Conservation (phyloP, 2,888 invertebrate genomes). For the Heliconius aoede region DNA sequence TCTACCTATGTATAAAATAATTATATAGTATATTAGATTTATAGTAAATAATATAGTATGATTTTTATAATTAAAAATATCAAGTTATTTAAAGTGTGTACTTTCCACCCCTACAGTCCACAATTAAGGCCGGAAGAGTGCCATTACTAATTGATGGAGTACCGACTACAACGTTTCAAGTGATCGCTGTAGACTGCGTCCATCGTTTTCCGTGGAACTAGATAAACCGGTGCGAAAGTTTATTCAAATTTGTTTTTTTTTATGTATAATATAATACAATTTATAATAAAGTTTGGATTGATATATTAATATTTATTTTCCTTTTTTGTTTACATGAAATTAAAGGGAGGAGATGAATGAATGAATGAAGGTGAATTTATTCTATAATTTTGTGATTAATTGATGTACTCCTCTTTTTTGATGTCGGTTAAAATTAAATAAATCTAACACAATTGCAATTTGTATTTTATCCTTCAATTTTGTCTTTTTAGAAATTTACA, state of each 20-base stretch:
- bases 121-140: slow-evolving; percentile 39
- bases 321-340: no score
- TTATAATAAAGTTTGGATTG: no score
- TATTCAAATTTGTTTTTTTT: background rate
- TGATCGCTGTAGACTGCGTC: slow-evolving; percentile 23
- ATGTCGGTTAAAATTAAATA: no score
- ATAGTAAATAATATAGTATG: background rate
- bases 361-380: no score
- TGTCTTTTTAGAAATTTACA: background rate
- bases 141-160: slow-evolving; percentile 41
- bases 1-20: background rate
- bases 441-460: background rate
- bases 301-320: no score
- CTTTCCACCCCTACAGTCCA: slow-evolving; percentile 32
- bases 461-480: background rate
- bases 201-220: slow-evolving; percentile 21
- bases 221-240: slow-evolving; percentile 7
- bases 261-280: background rate
- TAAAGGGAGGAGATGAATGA: no score
- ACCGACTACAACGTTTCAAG: slow-evolving; percentile 33
- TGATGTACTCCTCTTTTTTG: no score
- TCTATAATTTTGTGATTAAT: no score
- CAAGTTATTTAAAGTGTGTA: slow-evolving; percentile 23
- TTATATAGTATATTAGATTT: background rate
- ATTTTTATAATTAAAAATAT: slow-evolving; percentile 23